Base-by-base conservation (phyloP, 2,797 vertebrate genomes). In the Odontamblyopus lacepedii region DNA sequence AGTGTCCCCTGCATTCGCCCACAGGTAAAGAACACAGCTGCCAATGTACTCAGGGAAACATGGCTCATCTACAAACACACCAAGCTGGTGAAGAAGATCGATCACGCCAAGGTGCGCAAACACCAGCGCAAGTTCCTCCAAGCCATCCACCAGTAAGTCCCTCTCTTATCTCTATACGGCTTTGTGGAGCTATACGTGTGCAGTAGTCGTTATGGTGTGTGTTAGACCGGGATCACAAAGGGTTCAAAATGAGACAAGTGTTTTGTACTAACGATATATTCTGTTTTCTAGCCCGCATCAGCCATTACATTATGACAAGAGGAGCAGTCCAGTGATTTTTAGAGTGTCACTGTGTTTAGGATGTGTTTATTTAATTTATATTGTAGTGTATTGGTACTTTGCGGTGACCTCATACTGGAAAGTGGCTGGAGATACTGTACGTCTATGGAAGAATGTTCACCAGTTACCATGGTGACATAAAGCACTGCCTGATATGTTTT, bases 101-200 rank as follows among this genome's bases (percentile, higher is more conserved):
- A 98, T 91, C 96, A 95, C 56, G 94, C 96, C 94, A 95, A 95
- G 93, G 97, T 97, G 90, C 97, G 97, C 90, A 98, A 95, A 95
- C 97, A 98, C 95, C 97, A 98, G 94, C 97, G 97, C 95, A 98
- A 98, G 96, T 98, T 98, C 95, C 96, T 98, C 86, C 97, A 98
- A 95, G 97, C 97, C 94, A 98, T 98, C 92, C 96, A 98, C 95
- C 97, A 98, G 97, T 98, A 96, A 98, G 97, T 97, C 77, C 35
- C 55, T 0, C 66, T 7, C 16, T 1, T 3, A 2, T 60, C 35
- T 19, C 9, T 5, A 8, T 12, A n/a, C 32, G 19, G 5, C 2
- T 67, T 5, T 16, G 5, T 65, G 59, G 44, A 48, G 44, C 3
- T 32, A 12, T 15, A 19, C 70, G 19, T 23, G 55, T 41, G 41